A percentile compares a stretch with the other conserved stretches of the same genome.
Conservation (phyloP, 2,888 invertebrate genomes). For the Erebia epiphron region DNA sequence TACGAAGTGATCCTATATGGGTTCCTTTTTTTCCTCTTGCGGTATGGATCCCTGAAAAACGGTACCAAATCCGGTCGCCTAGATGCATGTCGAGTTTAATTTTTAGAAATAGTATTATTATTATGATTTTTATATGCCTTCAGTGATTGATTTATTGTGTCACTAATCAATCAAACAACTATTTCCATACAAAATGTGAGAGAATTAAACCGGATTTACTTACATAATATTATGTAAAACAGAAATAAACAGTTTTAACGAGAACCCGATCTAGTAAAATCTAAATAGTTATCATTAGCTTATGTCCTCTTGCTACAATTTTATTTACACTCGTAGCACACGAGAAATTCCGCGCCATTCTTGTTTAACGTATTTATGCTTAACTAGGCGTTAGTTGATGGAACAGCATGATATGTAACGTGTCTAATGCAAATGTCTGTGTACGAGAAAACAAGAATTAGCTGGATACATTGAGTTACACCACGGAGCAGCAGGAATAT, state of each 20-base stretch:
- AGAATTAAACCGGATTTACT: too few relatives aligned
- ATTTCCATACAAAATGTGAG: too few relatives aligned
- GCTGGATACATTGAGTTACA: conserved; percentile 4
- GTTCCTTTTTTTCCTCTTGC: too few relatives aligned
- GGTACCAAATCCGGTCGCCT: too few relatives aligned
- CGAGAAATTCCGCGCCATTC: conserved; percentile 16
- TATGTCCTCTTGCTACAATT: neutral
- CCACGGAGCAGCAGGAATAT: neutral
- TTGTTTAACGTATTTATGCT: conserved; percentile 22
- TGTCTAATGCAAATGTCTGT: conserved; percentile 38
- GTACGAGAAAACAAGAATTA: conserved; percentile 30
- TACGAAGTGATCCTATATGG: too few relatives aligned
- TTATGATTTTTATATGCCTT: too few relatives aligned
- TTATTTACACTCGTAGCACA: neutral
- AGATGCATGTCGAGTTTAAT: too few relatives aligned
- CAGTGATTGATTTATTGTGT: too few relatives aligned
- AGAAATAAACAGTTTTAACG: neutral
- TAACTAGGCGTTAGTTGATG: conserved; percentile 36
- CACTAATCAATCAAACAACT: too few relatives aligned
- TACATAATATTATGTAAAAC: neutral
- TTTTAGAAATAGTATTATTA: too few relatives aligned
- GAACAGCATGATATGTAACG: conserved; percentile 33
- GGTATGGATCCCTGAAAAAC: too few relatives aligned
- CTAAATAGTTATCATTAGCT: neutral
- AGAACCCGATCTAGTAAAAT: neutral